phyloP scores from a whole-genome alignment of 2,113 vertebrate species.

The Mohoua ochrocephala region DNA sequence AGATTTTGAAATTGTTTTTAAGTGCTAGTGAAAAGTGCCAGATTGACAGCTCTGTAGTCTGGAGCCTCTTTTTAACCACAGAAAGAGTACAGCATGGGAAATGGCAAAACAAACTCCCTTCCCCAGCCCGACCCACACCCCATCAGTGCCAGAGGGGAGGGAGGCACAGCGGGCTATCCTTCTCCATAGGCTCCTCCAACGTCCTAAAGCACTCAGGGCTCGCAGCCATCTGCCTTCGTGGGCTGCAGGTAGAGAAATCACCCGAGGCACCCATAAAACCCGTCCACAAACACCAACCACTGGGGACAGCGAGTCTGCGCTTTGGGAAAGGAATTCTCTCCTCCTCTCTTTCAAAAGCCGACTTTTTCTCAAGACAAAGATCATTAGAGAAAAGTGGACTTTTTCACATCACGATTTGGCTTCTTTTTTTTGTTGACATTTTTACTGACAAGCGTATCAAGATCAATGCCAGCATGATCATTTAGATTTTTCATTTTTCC shows the following conservation, averaged over 20 bases:
- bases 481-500: neutral
- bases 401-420: neutral
- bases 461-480: neutral
- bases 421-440: neutral
- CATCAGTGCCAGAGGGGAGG: neutral
- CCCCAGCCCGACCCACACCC: neutral
- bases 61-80: neutral
- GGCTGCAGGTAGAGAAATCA: neutral
- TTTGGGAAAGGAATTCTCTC: neutral
- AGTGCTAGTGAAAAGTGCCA: constrained; percentile 55
- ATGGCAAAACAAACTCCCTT: neutral
- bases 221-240: neutral
- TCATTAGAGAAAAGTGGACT: neutral
- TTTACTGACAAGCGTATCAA: neutral
- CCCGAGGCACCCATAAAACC: neutral
- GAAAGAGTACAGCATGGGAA: neutral
- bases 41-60: constrained; percentile 30
- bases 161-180: neutral
- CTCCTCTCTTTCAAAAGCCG: neutral
- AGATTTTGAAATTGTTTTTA: constrained; percentile 3
- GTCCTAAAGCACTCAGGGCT: neutral
- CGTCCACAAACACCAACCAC: neutral
- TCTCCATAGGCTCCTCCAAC: rapidly evolving
- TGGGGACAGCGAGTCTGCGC: rapidly evolving
- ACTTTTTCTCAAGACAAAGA: neutral